Evolutionary conservation across 1,140 invertebrate species (phyloP).

Genomic region (Sitophilus oryzae): DNA sequence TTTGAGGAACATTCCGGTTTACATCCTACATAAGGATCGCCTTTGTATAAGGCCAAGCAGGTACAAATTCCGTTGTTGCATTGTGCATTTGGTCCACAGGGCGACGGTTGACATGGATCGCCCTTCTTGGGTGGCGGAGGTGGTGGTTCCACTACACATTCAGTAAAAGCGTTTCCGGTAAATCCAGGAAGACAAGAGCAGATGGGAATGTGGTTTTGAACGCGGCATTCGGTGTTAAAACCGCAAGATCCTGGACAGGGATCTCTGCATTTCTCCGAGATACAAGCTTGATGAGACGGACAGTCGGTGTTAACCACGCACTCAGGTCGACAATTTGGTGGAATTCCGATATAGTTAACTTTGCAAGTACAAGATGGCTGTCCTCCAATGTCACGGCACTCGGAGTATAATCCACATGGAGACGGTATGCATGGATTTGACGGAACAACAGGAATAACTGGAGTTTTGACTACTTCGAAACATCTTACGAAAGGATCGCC

Average conservation of each 20-base stretch:
- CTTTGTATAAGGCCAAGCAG: constrained; percentile 59
- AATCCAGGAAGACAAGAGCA: constrained; percentile 62
- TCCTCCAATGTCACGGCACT: constrained; percentile 56
- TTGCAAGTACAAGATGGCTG: constrained; percentile 69
- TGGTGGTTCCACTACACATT: constrained; percentile 49
- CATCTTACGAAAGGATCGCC: constrained; percentile 70
- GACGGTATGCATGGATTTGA: constrained; percentile 69
- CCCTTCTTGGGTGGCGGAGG: constrained; percentile 26
- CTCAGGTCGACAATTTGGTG: constrained; percentile 72
- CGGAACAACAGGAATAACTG: constrained; percentile 41
- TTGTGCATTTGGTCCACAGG: constrained; percentile 58
- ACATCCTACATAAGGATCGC: constrained; percentile 60
- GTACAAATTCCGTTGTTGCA: constrained; percentile 57
- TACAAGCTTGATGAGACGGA: constrained; percentile 67
- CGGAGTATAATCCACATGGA: constrained; percentile 70
- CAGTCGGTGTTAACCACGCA: constrained; percentile 77
- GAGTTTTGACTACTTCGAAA: constrained; percentile 41
- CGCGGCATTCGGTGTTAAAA: constrained; percentile 65
- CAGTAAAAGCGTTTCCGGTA: constrained; percentile 66
- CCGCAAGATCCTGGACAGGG: constrained; percentile 76
- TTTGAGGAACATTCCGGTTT: constrained; percentile 79
- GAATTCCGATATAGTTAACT: constrained; percentile 68
- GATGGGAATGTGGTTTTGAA: constrained; percentile 68
- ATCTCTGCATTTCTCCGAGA: constrained; percentile 70
- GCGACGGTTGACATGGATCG: constrained; percentile 54